Percentiles rank a stretch among this genome's conserved stretches.
Conservation (phyloP, 2,888 invertebrate species). For the Dryadula phaetusa region DNA sequence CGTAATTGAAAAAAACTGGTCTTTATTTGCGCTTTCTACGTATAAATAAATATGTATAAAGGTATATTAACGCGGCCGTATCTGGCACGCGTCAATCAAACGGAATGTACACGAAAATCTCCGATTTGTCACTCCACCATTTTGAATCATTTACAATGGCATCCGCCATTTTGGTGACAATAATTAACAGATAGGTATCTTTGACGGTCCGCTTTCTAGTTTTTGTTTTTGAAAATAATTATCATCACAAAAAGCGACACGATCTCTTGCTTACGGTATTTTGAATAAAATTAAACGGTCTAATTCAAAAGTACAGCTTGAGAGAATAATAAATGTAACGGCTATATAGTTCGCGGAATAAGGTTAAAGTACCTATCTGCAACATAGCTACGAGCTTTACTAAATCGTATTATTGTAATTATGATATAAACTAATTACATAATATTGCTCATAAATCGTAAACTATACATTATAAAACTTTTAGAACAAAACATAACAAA, state of each 20-base stretch:
- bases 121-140: constrained; percentile 82
- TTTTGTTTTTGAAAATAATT: constrained; percentile 83
- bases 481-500: not conserved
- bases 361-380: not conserved
- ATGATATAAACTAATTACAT: not conserved
- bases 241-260: constrained; percentile 81
- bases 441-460: not conserved
- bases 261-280: constrained; percentile 81
- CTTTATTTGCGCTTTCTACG: constrained; percentile 83
- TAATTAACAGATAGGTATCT: constrained; percentile 83
- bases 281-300: constrained; percentile 75
- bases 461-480: not conserved
- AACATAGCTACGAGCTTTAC: too few relatives aligned
- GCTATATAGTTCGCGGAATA: not conserved
- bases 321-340: not conserved
- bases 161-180: constrained; percentile 81
- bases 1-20: constrained; percentile 72
- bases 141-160: constrained; percentile 75
- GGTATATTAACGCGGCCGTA: constrained; percentile 70
- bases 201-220: constrained; percentile 79
- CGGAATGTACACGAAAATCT: constrained; percentile 73
- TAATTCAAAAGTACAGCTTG: constrained; percentile 37
- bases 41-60: constrained; percentile 80
- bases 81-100: constrained; percentile 84
- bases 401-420: not conserved